Percentiles rank a stretch among this genome's conserved stretches.
phyloP scores from a whole-genome alignment of 2,113 vertebrate species.

The Cygnus atratus region DNA sequence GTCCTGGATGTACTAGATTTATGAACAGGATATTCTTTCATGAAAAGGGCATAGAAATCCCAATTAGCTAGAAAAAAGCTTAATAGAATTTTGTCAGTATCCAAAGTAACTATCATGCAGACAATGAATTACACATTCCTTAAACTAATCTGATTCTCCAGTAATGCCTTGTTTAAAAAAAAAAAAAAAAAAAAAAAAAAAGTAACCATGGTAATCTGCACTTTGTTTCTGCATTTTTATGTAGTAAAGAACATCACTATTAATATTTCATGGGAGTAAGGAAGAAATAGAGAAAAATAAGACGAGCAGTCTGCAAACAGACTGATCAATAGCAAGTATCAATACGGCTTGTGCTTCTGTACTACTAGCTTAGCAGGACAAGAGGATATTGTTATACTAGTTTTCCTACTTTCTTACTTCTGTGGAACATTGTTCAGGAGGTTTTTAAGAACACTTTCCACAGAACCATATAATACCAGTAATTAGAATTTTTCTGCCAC shows the following conservation, averaged over 20 bases:
- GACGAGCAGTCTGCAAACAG: not conserved
- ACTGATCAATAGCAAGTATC: not conserved
- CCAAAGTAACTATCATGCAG: not conserved
- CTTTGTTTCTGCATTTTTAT: not conserved
- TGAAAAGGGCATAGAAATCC: conserved; percentile 59
- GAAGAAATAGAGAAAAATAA: not conserved
- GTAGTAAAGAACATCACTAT: not conserved
- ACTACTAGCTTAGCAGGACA: not conserved
- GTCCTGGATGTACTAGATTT: conserved; percentile 61
- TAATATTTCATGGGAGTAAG: not conserved
- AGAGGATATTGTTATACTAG: not conserved
- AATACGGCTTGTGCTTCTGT: not conserved
- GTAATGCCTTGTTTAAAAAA: not conserved
- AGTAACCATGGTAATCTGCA: not conserved
- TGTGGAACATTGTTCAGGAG: not conserved
- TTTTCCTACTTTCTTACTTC: not conserved
- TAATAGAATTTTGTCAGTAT: conserved; percentile 42
- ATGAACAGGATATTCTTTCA: conserved; percentile 55
- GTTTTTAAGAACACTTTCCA: not conserved
- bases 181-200: not conserved
- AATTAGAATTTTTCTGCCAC: not conserved
- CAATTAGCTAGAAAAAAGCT: conserved; percentile 53
- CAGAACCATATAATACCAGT: not conserved
- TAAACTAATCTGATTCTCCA: not conserved
- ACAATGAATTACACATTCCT: not conserved